A percentile compares a stretch with the other conserved stretches of the same genome.
These are phyloP conservation scores for Proteles cristata DNA, from an alignment of 2,113 vertebrate species.

Conservation along the genomic window DNA sequence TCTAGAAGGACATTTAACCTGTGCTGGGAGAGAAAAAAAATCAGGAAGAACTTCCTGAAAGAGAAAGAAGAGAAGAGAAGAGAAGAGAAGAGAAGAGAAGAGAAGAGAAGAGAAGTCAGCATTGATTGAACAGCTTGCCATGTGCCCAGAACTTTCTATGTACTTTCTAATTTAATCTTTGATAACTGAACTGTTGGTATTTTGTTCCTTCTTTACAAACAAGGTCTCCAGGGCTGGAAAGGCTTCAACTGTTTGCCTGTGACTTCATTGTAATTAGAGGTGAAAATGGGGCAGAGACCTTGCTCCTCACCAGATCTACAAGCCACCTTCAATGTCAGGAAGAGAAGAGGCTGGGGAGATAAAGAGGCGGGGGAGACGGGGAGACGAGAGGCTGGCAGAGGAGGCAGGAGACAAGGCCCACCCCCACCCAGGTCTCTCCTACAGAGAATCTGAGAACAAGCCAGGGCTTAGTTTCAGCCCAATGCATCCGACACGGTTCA, in stretches of 20 bases:
- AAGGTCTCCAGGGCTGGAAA: neutral
- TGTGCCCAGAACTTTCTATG: neutral
- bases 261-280: neutral
- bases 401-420: too few relatives aligned
- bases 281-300: neutral
- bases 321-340: neutral
- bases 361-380: too few relatives aligned
- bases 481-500: neutral
- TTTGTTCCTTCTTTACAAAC: neutral
- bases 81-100: neutral
- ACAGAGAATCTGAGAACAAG: neutral
- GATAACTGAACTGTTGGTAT: neutral
- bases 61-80: neutral
- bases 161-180: neutral
- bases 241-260: neutral
- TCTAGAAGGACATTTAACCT: constrained; percentile 3
- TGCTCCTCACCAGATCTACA: neutral
- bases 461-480: neutral
- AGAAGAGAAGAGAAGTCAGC: neutral
- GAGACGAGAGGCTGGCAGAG: neutral
- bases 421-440: too few relatives aligned
- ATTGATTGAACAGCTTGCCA: neutral
- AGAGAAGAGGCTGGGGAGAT: neutral
- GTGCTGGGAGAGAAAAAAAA: neutral
- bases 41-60: neutral